Conservation (phyloP, 1,140 invertebrate species). For the Sinella curviseta region DNA sequence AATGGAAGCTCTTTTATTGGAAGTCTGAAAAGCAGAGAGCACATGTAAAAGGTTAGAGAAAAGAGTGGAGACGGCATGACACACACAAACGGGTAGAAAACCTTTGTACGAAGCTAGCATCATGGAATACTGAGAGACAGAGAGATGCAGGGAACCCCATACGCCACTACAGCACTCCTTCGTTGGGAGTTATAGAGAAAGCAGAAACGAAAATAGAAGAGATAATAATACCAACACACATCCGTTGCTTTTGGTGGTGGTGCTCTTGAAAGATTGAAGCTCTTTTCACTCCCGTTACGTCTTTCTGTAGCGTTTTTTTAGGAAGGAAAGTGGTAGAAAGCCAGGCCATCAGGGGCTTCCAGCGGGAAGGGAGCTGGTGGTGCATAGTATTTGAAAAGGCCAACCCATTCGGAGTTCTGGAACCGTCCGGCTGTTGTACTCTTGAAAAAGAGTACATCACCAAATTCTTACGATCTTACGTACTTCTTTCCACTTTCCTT, state of each 20-base stretch:
- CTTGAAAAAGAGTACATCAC: neutral
- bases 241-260: no score
- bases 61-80: neutral
- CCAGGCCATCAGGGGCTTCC: conserved; percentile 2
- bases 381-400: conserved; percentile 15
- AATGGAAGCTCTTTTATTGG: neutral
- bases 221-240: no score
- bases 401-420: conserved; percentile 18
- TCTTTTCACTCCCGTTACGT: neutral
- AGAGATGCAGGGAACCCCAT: no score
- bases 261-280: no score
- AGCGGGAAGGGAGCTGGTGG: conserved; percentile 8
- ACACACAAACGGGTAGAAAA: neutral
- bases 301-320: neutral
- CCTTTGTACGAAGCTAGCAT: neutral
- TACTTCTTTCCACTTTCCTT: neutral
- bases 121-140: neutral
- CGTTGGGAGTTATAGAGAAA: no score
- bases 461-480: no score
- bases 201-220: no score
- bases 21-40: neutral
- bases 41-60: neutral
- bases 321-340: neutral
- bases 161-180: no score
- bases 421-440: conserved; percentile 12